A percentile compares a stretch with the other conserved stretches of the same genome.
Conservation (phyloP, 2,888 invertebrate species). For the Leucozona laternaria region DNA sequence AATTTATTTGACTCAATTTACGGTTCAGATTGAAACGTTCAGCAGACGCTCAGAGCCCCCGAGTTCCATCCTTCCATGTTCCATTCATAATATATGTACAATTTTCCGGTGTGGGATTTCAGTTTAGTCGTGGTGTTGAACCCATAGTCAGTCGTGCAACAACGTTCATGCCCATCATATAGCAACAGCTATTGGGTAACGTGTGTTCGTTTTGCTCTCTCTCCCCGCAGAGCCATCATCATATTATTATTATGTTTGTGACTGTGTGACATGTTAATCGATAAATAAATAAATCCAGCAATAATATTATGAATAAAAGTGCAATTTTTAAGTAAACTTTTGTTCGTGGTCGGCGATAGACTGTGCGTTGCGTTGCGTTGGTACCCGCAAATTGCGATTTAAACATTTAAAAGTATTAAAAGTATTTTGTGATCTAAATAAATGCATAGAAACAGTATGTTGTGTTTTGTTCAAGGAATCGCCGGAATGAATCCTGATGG, state of each 20-base stretch:
- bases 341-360: conserved; percentile 26
- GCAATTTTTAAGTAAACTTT: conserved; percentile 47
- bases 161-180: conserved; percentile 54
- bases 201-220: not conserved
- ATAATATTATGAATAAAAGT: conserved; percentile 52
- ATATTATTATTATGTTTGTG: not conserved
- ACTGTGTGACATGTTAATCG: conserved; percentile 17
- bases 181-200: conserved; percentile 55
- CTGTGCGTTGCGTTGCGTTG: not conserved
- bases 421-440: conserved; percentile 36
- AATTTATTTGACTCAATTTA: conserved; percentile 58
- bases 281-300: conserved; percentile 46
- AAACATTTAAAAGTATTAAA: not conserved
- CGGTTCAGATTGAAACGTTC: conserved; percentile 21
- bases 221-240: not conserved
- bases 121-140: conserved; percentile 48
- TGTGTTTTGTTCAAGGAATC: conserved; percentile 77
- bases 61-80: not conserved
- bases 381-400: not conserved
- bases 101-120: conserved; percentile 70
- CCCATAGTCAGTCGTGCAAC: conserved; percentile 66
- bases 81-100: not conserved
- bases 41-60: not conserved
- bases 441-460: conserved; percentile 76
- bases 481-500: conserved; percentile 75